These are phyloP conservation scores for Dendrolimus pini DNA, from an alignment of 2,888 invertebrate species.

Conservation along the genomic window DNA sequence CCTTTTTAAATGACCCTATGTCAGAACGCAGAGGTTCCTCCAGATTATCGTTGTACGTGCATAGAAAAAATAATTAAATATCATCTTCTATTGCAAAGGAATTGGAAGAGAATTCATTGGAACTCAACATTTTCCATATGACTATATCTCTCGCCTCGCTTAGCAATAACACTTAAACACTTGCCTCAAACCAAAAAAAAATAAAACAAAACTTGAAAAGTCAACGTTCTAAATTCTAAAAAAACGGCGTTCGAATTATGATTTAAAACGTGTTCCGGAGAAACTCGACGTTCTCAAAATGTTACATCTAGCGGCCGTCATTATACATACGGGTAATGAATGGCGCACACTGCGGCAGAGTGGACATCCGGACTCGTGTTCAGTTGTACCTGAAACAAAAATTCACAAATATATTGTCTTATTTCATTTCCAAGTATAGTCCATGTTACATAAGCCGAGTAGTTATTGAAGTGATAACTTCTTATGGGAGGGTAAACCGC, in stretches of 20 bases:
- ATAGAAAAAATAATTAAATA: too few relatives aligned
- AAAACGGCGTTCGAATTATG: constrained; percentile 72
- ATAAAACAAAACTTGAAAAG: constrained; percentile 47
- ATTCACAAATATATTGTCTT: neutral
- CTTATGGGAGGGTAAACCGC: too few relatives aligned
- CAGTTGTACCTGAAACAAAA: constrained; percentile 3
- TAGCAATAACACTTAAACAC: neutral
- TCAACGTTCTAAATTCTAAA: constrained; percentile 65
- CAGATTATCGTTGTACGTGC: too few relatives aligned
- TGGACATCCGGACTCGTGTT: constrained; percentile 29
- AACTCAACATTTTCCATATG: too few relatives aligned
- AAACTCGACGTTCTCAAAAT: constrained; percentile 73
- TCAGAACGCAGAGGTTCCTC: too few relatives aligned
- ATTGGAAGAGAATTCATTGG: too few relatives aligned
- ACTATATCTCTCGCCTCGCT: neutral
- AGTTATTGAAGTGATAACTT: too few relatives aligned
- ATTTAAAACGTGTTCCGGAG: constrained; percentile 77
- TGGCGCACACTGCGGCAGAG: constrained; percentile 32
- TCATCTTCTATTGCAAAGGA: too few relatives aligned
- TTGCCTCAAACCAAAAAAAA: constrained; percentile 5
- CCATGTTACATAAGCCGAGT: too few relatives aligned
- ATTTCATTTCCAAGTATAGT: too few relatives aligned
- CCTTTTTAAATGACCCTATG: too few relatives aligned
- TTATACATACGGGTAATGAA: constrained; percentile 71
- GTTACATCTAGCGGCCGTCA: constrained; percentile 66